Evolutionary conservation across 2,888 invertebrate species (phyloP).

Genomic region (Melinaea menophilus): DNA sequence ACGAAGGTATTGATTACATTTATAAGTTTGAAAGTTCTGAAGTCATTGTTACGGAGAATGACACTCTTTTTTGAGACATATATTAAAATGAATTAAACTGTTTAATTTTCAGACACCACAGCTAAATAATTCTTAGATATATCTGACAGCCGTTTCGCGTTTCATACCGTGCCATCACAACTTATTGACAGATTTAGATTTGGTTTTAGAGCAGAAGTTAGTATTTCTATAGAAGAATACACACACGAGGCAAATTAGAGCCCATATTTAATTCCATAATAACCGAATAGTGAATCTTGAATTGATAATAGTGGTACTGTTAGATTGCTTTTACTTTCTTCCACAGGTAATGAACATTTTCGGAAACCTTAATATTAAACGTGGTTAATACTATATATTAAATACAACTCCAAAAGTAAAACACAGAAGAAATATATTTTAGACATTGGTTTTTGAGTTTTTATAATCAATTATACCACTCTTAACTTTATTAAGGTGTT

Average conservation of each 20-base stretch:
- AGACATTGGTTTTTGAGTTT: constrained; percentile 3
- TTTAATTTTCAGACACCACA: constrained; percentile 48
- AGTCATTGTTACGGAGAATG: constrained; percentile 95
- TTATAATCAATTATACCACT: constrained; percentile 12
- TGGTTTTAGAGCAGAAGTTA: constrained; percentile 93
- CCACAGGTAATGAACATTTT: not conserved
- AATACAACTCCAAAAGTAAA: too few species aligned
- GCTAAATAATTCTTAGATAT: constrained; percentile 88
- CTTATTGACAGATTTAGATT: constrained; percentile 99
- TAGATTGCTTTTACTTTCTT: too few species aligned
- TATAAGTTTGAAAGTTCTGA: constrained; percentile 97
- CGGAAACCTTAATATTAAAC: too few species aligned
- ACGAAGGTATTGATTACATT: constrained; percentile 95
- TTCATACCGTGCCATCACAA: constrained; percentile 96
- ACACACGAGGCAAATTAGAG: constrained; percentile 59
- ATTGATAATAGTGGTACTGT: too few species aligned
- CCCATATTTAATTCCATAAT: too few species aligned
- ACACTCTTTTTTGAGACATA: constrained; percentile 59
- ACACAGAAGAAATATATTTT: too few species aligned
- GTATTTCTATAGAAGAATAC: constrained; percentile 71
- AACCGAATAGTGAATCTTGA: too few species aligned
- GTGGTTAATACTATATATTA: too few species aligned
- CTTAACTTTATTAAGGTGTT: constrained; percentile 85
- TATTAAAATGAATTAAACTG: constrained; percentile 3
- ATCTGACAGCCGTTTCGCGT: constrained; percentile 98